Evolutionary conservation across 2,888 invertebrate species (phyloP), one percentile per base, ranked within the genome.

Genomic region (Hypomecis atomaria): DNA sequence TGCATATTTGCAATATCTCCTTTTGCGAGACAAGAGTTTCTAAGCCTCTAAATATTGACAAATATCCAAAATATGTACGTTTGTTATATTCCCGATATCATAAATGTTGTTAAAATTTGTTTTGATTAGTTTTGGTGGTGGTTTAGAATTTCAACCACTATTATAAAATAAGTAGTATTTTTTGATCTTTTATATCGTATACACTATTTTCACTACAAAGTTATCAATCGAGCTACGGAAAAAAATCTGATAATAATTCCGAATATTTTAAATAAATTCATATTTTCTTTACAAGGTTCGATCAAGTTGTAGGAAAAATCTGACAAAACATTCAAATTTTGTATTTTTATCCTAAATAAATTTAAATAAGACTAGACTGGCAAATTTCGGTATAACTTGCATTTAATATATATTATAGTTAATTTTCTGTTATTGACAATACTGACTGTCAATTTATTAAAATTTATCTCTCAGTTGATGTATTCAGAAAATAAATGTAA

Each of bases 111-210:
- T n/a, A n/a, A n/a, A n/a, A 6, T 45, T 13, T 23, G 11, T 7
- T 4, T 11, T 36, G 34, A 6, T 48, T 48, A n/a, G n/a, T 36
- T 45, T 45, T 13, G 48, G 48, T 48, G 48, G 48, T 34, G 36
- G 48, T 34, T 34, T n/a, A 36, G 48, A 48, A 48, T 36, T 48
- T 48, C 48, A 48, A 48, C 48, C 48, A 36, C 48, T 48, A 2
- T 36, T 6, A 10, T 36, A 10, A 36, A 48, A 23, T 23, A 23
- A 23, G 23, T 48, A 2, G 47, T 47, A 5, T 47, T 33, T 10
- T 10, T 40, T 40, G 5, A 9, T 1, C 9, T 40, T 40, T 40
- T 9, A 10, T 9, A 8, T 40, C 23, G 13, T 6, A 8, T 13
- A 7, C 45, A 45, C 47, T 33, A 33, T 33, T 9, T 33, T 33